These are phyloP conservation scores for Onychomys arenicola DNA, from an alignment of 2,797 vertebrate genomes.

Conservation along the genomic window DNA sequence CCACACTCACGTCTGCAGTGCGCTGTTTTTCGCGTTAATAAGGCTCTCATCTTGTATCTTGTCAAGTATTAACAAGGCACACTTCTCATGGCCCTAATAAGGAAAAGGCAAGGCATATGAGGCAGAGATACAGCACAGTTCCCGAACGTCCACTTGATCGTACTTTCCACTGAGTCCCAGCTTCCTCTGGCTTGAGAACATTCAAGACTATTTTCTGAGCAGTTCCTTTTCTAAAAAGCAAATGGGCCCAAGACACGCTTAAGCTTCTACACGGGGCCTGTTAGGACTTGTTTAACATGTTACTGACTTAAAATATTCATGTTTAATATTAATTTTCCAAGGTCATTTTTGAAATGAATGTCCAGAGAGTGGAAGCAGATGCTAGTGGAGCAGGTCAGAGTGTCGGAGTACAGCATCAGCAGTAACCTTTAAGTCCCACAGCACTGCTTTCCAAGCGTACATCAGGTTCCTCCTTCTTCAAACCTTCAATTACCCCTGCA, in stretches of 20 bases:
- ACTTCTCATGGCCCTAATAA: slow-evolving; percentile 95
- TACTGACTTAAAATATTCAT: slow-evolving; percentile 49
- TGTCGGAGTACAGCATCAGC: background rate
- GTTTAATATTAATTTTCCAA: slow-evolving; percentile 25
- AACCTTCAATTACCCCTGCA: background rate
- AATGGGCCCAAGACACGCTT: slow-evolving; percentile 5
- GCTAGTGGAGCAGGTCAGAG: background rate
- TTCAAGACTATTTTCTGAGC: background rate
- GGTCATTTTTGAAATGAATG: slow-evolving; percentile 46
- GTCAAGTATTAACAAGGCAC: slow-evolving; percentile 96
- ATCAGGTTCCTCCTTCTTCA: background rate
- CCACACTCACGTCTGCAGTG: slow-evolving; percentile 96
- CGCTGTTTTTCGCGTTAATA: slow-evolving; percentile 94
- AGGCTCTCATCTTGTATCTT: slow-evolving; percentile 93
- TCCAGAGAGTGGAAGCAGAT: background rate
- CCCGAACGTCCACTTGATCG: background rate
- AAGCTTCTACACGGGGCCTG: slow-evolving; percentile 3
- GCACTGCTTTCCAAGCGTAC: background rate
- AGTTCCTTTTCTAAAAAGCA: slow-evolving; percentile 29
- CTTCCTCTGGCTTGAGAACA: slow-evolving; percentile 25
- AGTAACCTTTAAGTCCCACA: background rate
- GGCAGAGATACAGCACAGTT: background rate
- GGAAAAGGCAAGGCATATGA: slow-evolving; percentile 44
- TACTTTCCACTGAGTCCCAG: slow-evolving; percentile 7
- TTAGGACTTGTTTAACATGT: background rate